phyloP scores from a whole-genome alignment of 64 coral and sea anemone genomes.

The Hydrozoanthus tunicans region DNA sequence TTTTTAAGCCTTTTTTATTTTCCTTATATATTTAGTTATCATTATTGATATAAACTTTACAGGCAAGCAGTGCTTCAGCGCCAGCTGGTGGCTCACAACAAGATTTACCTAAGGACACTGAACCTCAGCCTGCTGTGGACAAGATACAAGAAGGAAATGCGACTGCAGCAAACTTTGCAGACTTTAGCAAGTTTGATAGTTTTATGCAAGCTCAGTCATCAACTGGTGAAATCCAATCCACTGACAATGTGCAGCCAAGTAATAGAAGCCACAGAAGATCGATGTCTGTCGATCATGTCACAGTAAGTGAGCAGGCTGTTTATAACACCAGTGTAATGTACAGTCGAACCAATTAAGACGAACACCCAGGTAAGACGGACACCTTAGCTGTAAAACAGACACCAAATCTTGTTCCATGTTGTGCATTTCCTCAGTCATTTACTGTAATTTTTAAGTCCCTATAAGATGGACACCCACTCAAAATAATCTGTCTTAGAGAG shows the following conservation, averaged over 20 bases:
- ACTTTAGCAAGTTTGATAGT: constrained; percentile 98
- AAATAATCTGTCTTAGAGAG: too few species aligned
- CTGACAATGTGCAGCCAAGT: background rate
- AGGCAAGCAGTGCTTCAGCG: constrained; percentile 47
- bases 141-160: constrained; percentile 24
- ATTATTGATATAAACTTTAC: background rate
- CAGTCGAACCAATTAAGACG: background rate
- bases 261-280: constrained; percentile 69
- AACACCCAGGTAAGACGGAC: background rate
- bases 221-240: constrained; percentile 37
- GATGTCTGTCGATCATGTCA: constrained; percentile 68
- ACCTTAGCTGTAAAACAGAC: background rate
- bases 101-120: background rate
- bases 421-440: too few species aligned
- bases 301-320: constrained; percentile 25
- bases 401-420: background rate
- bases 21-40: background rate
- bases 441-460: too few species aligned
- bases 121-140: background rate
- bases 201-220: constrained; percentile 70
- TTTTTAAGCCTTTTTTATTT: too few species aligned
- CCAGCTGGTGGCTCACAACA: constrained; percentile 27
- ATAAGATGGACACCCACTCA: too few species aligned
- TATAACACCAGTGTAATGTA: background rate
- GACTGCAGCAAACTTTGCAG: constrained; percentile 89